Evolutionary conservation across 1,140 invertebrate species (phyloP), one percentile per base, ranked within the genome.

Genomic region (Lepidurus apus): DNA sequence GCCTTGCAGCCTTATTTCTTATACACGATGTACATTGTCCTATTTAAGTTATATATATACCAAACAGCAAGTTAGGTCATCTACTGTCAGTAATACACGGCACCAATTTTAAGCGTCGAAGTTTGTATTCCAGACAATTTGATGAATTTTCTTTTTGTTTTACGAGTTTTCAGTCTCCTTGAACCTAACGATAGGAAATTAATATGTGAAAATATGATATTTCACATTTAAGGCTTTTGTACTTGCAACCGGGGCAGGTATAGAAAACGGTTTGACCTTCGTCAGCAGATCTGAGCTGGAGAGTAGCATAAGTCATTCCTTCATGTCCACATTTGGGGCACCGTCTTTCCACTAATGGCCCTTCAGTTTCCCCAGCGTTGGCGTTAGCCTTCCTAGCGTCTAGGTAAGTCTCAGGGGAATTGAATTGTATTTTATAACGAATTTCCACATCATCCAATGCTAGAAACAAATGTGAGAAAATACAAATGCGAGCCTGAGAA

Each of bases 191-290:
- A 82, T 81, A 80, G 83, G 83, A 83, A 82, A 81, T 83, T 26
- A 26, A 81, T 17, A 11, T 11, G 45, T 47, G 7, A 47, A 47
- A 9, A 47, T 10, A 11, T 47, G 10, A 47, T 47, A 47, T 74
- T 74, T 44, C 73, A 44, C 45, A 65, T n/a, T 80, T 24, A 10
- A 77, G 42, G 73, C 43, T 24, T 53, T 80, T 9, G 13, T 89
- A 94, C 92, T 93, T 93, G 93, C 97, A 99, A 83, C 94, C 92
- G 26, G 92, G 90, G 87, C 97, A 99, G 5, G 95, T 96, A 81
- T 96, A 99, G 86, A 99, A 98, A 6, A 99, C 95, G 13, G 97
- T 99, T 86, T 99, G 97, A 0, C 97, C 97, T 92, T 99, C 97
- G 91, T 99, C 97, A 47, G 96, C 97, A 7, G 96, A 98, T 83